Percentiles rank a stretch among this genome's conserved stretches.
Conservation (phyloP, 2,113 vertebrate genomes). For the Platysteira castanea region DNA sequence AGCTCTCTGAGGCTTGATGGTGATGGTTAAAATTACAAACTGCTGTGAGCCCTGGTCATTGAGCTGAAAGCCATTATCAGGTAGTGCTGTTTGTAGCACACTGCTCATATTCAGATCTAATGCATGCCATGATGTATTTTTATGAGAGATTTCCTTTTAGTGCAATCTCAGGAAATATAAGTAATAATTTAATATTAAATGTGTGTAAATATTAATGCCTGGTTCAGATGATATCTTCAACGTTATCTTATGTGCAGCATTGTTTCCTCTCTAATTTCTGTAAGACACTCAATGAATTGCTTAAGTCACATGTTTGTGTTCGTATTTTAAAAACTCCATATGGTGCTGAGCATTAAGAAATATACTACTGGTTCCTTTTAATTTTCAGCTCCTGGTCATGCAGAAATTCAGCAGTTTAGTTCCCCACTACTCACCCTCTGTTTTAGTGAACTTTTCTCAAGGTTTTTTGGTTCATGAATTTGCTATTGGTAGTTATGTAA, state of each 20-base stretch:
- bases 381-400: not conserved
- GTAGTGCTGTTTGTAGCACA: not conserved
- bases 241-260: not conserved
- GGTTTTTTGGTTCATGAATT: not conserved
- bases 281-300: not conserved
- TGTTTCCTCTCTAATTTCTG: not conserved
- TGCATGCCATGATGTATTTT: not conserved
- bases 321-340: not conserved
- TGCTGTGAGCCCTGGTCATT: not conserved
- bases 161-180: not conserved
- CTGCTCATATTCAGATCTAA: not conserved
- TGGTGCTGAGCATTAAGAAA: not conserved
- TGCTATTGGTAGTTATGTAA: not conserved
- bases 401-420: not conserved
- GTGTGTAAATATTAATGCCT: not conserved
- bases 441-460: not conserved
- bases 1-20: not conserved
- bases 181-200: not conserved
- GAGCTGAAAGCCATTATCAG: not conserved
- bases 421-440: not conserved
- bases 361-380: not conserved
- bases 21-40: not conserved
- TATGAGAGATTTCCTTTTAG: not conserved
- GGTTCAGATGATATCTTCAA: not conserved
- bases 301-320: not conserved